A percentile compares a stretch with the other conserved stretches of the same genome.
These are phyloP conservation scores for Microctenopoma stevenorrisi DNA, from an alignment of 2,797 vertebrate species.

Conservation along the genomic window DNA sequence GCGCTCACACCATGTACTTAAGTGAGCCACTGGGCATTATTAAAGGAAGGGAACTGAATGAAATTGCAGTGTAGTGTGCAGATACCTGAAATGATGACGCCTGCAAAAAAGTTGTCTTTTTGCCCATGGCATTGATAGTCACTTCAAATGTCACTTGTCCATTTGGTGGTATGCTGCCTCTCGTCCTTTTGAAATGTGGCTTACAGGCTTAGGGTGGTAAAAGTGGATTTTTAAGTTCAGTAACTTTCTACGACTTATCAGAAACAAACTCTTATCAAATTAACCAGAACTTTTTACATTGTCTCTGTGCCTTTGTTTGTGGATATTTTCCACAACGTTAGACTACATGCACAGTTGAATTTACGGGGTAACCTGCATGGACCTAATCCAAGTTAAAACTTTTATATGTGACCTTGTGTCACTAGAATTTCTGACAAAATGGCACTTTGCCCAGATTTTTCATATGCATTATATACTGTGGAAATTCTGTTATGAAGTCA, in stretches of 20 bases:
- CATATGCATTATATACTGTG: not conserved
- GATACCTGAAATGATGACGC: slow-evolving; percentile 69
- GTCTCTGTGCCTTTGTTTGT: not conserved
- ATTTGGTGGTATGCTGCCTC: slow-evolving; percentile 39
- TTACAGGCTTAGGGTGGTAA: slow-evolving; percentile 21
- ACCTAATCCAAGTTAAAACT: not conserved
- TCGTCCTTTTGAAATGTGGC: slow-evolving; percentile 33
- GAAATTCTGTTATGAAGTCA: not conserved
- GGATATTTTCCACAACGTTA: not conserved
- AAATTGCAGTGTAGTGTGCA: slow-evolving; percentile 61
- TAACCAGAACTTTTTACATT: not conserved
- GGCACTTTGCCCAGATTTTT: too few species aligned
- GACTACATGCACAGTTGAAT: not conserved
- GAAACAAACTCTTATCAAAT: slow-evolving; percentile 16
- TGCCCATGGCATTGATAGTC: slow-evolving; percentile 47
- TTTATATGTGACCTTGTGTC: not conserved
- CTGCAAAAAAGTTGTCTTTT: slow-evolving; percentile 61
- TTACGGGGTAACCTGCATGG: not conserved
- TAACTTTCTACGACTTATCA: slow-evolving; percentile 1
- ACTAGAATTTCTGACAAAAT: not conserved
- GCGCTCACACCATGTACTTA: slow-evolving; percentile 64
- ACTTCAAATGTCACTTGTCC: slow-evolving; percentile 55
- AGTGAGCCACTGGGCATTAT: slow-evolving; percentile 66
- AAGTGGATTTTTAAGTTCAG: slow-evolving; percentile 13
- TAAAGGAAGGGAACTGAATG: slow-evolving; percentile 55